Evolutionary conservation across 1,140 invertebrate genomes (phyloP).

Genomic region (Zaprionus kolodkinae): DNA sequence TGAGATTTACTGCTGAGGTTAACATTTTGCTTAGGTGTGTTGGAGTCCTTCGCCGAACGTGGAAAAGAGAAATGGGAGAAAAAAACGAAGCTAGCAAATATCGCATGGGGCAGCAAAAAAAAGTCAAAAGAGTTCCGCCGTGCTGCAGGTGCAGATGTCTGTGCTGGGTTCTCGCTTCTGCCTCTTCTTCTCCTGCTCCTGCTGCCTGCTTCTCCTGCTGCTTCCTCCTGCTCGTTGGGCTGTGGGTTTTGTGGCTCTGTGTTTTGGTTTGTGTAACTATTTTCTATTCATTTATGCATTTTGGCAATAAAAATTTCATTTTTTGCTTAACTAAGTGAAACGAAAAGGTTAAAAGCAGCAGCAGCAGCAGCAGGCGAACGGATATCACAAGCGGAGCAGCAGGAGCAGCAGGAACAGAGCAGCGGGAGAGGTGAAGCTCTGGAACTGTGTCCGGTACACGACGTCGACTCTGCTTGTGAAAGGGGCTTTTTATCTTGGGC

Average conservation of each 20-base stretch:
- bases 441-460: slow-evolving; percentile 26
- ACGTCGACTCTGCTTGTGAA: slow-evolving; percentile 39
- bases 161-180: neutral
- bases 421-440: slow-evolving; percentile 26
- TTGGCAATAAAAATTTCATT: slow-evolving; percentile 81
- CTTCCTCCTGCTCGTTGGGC: neutral
- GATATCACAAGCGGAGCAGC: slow-evolving; percentile 20
- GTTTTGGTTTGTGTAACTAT: slow-evolving; percentile 65
- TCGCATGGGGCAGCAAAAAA: slow-evolving; percentile 42
- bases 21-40: slow-evolving; percentile 53
- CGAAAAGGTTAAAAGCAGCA: slow-evolving; percentile 72
- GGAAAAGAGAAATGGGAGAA: neutral
- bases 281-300: slow-evolving; percentile 82
- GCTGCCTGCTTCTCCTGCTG: neutral
- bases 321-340: slow-evolving; percentile 82
- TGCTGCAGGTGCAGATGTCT: slow-evolving; percentile 44
- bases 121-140: slow-evolving; percentile 37
- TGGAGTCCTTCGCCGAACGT: slow-evolving; percentile 11
- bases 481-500: slow-evolving; percentile 68
- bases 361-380: slow-evolving; percentile 16
- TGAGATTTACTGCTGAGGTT: slow-evolving; percentile 63
- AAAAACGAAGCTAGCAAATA: slow-evolving; percentile 21
- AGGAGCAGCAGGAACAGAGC: neutral
- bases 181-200: slow-evolving; percentile 13
- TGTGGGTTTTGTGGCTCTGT: slow-evolving; percentile 36